phyloP scores from a whole-genome alignment of 1,140 invertebrate species.

The Lethocerus indicus region DNA sequence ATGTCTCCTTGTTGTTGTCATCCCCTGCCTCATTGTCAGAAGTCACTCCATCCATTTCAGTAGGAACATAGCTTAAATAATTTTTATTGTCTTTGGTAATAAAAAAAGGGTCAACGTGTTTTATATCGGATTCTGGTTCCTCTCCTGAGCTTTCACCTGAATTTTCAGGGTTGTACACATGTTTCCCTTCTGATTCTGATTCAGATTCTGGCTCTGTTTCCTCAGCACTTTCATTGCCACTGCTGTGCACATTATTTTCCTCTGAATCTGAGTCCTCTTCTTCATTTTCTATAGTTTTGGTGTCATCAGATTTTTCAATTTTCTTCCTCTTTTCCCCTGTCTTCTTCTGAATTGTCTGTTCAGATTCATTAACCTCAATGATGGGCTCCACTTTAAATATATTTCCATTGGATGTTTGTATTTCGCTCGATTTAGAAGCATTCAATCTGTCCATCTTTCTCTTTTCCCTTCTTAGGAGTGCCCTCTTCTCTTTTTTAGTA shows the following conservation, averaged over 20 bases:
- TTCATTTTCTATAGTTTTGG: neutral
- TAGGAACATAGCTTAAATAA: neutral
- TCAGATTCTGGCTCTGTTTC: too few relatives aligned
- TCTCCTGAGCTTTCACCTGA: neutral
- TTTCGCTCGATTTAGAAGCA: neutral
- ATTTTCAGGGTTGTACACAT: neutral
- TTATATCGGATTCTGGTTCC: neutral
- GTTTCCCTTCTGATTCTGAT: too few relatives aligned
- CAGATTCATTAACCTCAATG: too few relatives aligned
- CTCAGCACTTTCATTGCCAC: neutral
- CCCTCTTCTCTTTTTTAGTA: neutral
- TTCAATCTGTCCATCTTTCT: neutral
- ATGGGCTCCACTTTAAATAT: too few relatives aligned
- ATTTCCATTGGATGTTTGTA: too few relatives aligned
- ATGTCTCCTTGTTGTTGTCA: neutral
- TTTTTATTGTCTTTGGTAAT: conserved; percentile 4
- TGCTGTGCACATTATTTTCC: neutral
- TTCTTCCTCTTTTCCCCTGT: neutral
- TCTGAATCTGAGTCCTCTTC: neutral
- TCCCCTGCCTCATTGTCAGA: neutral
- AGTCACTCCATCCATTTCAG: neutral
- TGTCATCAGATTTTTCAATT: neutral
- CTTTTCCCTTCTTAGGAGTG: neutral
- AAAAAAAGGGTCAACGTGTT: conserved; percentile 9
- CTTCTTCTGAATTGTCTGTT: neutral